Base-by-base conservation (phyloP, 2,797 vertebrate genomes). In the Tokudaia muenninki region DNA sequence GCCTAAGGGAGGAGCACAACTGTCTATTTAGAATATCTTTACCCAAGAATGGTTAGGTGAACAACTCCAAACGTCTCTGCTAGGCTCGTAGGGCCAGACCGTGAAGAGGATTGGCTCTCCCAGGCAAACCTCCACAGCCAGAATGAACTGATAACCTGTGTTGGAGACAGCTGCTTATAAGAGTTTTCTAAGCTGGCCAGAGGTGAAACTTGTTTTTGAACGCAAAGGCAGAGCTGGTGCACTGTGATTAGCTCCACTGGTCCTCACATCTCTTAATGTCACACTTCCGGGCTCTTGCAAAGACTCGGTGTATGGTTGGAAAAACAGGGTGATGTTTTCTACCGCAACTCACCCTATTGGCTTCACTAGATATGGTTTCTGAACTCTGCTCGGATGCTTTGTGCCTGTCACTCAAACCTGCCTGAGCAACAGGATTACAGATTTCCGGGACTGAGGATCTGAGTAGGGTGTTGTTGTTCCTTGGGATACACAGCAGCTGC, bases 161-260 rank as follows among this genome's bases (percentile, higher is more conserved):
- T n/a, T 52, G 31, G n/a, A 24, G 84, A 87, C 11, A 74, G 67
- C 86, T 74, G n/a, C 55, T 57, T 72, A 17, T n/a, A n/a, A 70
- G 5, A 6, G n/a, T 74, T 72, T 87, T 41, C 67, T 24, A 70
- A 37, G n/a, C 47, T 37, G 34, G 21, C 5, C 44, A 70, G 21
- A 26, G 47, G 84, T 21, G 67, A 37, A 74, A 57, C 24, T 17
- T 67, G 29, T 67, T 21, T 52, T 37, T 57, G 50, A 41, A 87
- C n/a, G 4, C 63, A 52, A 87, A 74, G 26, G 24, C 22, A 55
- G 86, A 57, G 50, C 8, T 41, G 50, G 22, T 29, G 22, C 24
- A 14, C 5, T 0, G 24, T 57, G 50, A 29, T 17, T 74, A n/a
- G 16, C 2, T 3, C n/a, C 9, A 1, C 37, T n/a, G n/a, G 67